Percentiles rank a stretch among this genome's conserved stretches.
Conservation (phyloP, 2,888 invertebrate genomes). For the Biston betularia region DNA sequence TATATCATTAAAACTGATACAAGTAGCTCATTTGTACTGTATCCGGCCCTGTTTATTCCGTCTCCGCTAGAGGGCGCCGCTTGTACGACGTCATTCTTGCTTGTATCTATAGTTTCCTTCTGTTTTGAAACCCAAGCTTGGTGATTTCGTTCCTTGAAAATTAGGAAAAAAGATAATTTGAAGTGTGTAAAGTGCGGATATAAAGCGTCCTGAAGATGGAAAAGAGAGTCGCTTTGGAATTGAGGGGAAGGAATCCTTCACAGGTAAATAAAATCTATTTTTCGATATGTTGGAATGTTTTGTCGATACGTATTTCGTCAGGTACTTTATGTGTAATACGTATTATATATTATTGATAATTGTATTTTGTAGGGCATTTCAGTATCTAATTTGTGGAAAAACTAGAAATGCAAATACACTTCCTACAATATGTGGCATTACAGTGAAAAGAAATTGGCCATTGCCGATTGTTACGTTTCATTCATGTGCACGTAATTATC, state of each 20-base stretch:
- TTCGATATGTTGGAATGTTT: slow-evolving; percentile 81
- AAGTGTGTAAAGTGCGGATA: slow-evolving; percentile 70
- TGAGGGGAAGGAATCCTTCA: slow-evolving; percentile 95
- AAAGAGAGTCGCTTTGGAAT: slow-evolving; percentile 97
- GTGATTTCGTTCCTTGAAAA: slow-evolving; percentile 79
- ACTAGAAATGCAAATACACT: slow-evolving; percentile 50
- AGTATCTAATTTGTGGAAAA: slow-evolving; percentile 15
- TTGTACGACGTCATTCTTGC: slow-evolving; percentile 83
- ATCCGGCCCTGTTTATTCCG: slow-evolving; percentile 69
- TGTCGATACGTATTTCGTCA: slow-evolving; percentile 84
- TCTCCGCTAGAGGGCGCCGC: slow-evolving; percentile 77
- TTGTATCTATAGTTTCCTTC: slow-evolving; percentile 86
- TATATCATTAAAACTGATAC: neutral
- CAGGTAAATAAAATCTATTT: slow-evolving; percentile 90
- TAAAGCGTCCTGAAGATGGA: slow-evolving; percentile 89
- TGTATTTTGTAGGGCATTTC: slow-evolving; percentile 25
- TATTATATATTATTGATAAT: slow-evolving; percentile 51
- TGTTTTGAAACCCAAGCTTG: slow-evolving; percentile 87
- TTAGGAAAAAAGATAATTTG: slow-evolving; percentile 65
- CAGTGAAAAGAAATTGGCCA: slow-evolving; percentile 80
- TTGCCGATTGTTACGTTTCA: slow-evolving; percentile 83
- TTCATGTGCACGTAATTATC: slow-evolving; percentile 74
- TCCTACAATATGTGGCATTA: slow-evolving; percentile 77
- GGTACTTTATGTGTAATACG: slow-evolving; percentile 64
- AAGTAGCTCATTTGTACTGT: slow-evolving; percentile 58